Evolutionary conservation across 2,797 vertebrate genomes (phyloP).

Genomic region (Alfaro cultratus): DNA sequence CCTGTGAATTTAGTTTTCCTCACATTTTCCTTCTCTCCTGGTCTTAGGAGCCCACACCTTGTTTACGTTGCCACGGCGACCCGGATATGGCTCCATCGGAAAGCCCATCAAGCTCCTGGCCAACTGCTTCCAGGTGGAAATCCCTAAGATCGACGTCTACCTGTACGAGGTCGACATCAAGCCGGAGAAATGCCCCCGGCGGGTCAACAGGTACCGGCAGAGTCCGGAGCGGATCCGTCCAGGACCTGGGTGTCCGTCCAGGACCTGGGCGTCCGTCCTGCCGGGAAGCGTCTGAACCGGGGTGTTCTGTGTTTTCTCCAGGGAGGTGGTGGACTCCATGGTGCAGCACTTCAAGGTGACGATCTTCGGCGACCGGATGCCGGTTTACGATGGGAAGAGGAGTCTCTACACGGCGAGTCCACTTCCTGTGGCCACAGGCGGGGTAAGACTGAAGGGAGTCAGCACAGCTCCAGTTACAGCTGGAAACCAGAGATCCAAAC

Average conservation of each 20-base stretch:
- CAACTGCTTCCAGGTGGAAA: conserved; percentile 99
- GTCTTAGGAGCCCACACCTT: conserved; percentile 87
- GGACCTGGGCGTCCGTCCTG: too few relatives aligned
- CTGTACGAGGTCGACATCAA: conserved; percentile 99
- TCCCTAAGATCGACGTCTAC: conserved; percentile 98
- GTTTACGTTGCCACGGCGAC: conserved; percentile 92
- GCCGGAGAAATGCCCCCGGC: conserved; percentile 96
- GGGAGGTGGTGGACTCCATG: conserved; percentile 99
- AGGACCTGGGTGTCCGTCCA: too few relatives aligned
- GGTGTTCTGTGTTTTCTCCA: conserved; percentile 54
- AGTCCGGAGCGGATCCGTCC: conserved; percentile 63
- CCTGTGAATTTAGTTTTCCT: neutral
- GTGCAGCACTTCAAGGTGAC: conserved; percentile 99
- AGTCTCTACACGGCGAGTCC: conserved; percentile 96
- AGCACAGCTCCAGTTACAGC: too few relatives aligned
- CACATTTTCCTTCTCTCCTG: neutral
- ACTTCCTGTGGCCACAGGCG: conserved; percentile 91
- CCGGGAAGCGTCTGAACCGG: neutral
- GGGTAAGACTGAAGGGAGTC: conserved; percentile 78
- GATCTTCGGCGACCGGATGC: conserved; percentile 95
- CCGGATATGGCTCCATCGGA: conserved; percentile 97
- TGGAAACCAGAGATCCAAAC: too few relatives aligned
- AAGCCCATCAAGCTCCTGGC: conserved; percentile 98
- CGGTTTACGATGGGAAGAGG: conserved; percentile 97
- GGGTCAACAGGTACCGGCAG: conserved; percentile 92